Conservation (phyloP, 30 jellyfish, hydroid and myxozoan species). For the Hydractinia echinata region DNA sequence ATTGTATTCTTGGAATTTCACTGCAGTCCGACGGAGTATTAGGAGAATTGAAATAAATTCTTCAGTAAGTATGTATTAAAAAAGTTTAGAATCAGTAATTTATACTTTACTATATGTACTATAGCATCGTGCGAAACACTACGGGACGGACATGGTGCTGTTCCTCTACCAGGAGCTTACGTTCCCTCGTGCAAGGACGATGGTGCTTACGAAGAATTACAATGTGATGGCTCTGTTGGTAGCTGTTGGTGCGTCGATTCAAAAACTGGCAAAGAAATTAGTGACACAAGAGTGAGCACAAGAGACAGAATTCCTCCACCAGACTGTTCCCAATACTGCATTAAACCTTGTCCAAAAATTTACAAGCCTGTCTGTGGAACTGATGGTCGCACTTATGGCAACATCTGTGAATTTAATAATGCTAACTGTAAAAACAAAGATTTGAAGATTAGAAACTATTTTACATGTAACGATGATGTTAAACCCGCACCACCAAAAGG, state of each 20-base stretch:
- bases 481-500: too few relatives aligned
- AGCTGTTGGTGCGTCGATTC: conserved; percentile 13
- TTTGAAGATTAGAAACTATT: neutral
- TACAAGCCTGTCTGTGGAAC: conserved; percentile 13
- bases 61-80: too few relatives aligned
- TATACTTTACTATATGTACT: too few relatives aligned
- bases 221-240: conserved; percentile 40
- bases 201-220: conserved; percentile 52
- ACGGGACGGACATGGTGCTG: neutral
- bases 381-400: neutral
- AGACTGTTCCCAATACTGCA: neutral
- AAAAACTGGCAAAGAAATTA: neutral
- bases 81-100: too few relatives aligned
- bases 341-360: neutral
- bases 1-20: too few relatives aligned
- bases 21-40: too few relatives aligned
- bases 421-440: neutral
- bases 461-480: conserved; percentile 10
- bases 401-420: neutral
- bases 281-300: conserved; percentile 8
- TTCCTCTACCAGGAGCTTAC: conserved; percentile 43
- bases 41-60: too few relatives aligned
- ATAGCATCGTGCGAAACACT: too few relatives aligned
- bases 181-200: conserved; percentile 61
- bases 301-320: neutral